Evolutionary conservation across 2,797 vertebrate genomes (phyloP), one percentile per base, ranked within the genome.

Genomic region (Vireo griseus): DNA sequence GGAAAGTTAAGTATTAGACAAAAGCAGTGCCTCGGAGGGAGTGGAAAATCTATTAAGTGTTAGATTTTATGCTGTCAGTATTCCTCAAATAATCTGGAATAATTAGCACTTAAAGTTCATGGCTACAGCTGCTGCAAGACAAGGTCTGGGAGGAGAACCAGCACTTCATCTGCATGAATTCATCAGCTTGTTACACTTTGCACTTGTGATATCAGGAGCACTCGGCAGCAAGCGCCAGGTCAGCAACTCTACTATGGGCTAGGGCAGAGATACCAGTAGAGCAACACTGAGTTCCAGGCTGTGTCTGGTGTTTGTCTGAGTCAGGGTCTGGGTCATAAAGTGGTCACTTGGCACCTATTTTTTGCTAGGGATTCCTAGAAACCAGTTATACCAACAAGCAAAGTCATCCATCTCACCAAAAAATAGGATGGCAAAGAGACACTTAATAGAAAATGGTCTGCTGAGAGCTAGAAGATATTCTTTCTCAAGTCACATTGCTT

Each of bases 221-320:
- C 42, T 25, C 28, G 7, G 10, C 54, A 81, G 71, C 26, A 86
- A 48, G 29, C 35, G 14, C 45, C 44, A 62, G 8, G 10, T 59
- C 45, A 33, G 7, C 0, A 4, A 13, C 44, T 37, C 1, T 11
- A 26, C 8, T 0, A 0, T 26, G 31, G 51, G 10, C 26, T 42
- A 39, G 40, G 65, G 47, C 26, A 77, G 40, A 14, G 21, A 6
- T 21, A 28, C 12, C 28, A 50, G 21, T 0, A 50, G 19, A 35
- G 54, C 11, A 74, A 1, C 24, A 20, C 6, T 40, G 7, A 28
- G 2, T 18, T 58, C 44, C 26, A 22, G 42, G 3, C 26, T 72
- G 8, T 16, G 28, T 52, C 37, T 50, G 55, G 74, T 10, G 6
- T 31, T 85, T 87, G 13, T 42, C 40, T 58, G 29, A 61, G 35